Base-by-base conservation (phyloP, 2,797 vertebrate genomes). In the Threskiornis aethiopicus region DNA sequence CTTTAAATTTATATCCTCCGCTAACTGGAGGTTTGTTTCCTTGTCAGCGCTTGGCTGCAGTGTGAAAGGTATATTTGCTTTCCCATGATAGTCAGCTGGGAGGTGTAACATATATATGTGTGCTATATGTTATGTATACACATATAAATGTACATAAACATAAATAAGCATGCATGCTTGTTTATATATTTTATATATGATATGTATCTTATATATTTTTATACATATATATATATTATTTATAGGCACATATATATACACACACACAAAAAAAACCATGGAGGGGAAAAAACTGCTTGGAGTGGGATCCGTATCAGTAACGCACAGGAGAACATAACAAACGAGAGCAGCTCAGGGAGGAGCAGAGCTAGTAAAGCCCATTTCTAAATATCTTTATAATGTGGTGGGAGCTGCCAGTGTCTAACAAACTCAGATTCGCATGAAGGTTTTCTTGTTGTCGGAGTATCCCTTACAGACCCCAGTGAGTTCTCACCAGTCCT, bases 251-350 rank as follows among this genome's bases (percentile, higher is more conserved):
- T 25, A 22, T 14, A 28, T 20, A 47, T 1, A 64, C 1, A 20
- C 33, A 33, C 37, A 37, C 37, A 37, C 37, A 19, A 42, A 46
- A 41, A 41, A 41, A 41, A 41, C 13, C 70, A 6, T 0, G 3
- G 35, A 47, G 42, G 16, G 42, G 25, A 41, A 29, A 52, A 37
- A 58, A 41, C 0, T 0, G 2, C 70, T 25, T 13, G 35, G 29
- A 29, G 33, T 20, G 55, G 16, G 33, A 58, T 46, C 29, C 0
- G 0, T n/a, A 1, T 58, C 58, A 52, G 33, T 19, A 25, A 19
- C 0, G 0, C 3, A 2, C 1, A 46, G 46, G 49, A 73, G 41
- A 62, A 14, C 24, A 4, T 1, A 33, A 18, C 61, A 46, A 62
- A 31, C 26, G 25, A 10, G 20, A 62, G 70, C 2, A 58, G 55